phyloP scores from a whole-genome alignment of 53 echinoderm and acorn worm species.

The Echinarachnius parma region DNA sequence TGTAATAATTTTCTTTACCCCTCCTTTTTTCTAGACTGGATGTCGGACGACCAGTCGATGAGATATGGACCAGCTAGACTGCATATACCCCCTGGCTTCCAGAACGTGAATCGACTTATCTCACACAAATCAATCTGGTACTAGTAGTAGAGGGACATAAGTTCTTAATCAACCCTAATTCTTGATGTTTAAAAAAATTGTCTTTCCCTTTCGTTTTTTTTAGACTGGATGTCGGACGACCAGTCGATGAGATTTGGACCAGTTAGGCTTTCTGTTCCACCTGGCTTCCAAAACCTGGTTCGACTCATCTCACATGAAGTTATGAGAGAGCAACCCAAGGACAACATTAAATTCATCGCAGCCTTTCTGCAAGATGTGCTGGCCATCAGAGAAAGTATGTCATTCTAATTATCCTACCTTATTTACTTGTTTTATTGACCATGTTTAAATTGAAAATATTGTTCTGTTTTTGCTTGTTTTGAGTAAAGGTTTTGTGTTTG shows the following conservation, averaged over 20 bases:
- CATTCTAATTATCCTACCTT: too few relatives aligned
- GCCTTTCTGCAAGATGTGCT: slow-evolving; percentile 77
- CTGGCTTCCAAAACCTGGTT: slow-evolving; percentile 91
- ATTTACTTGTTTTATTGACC: too few relatives aligned
- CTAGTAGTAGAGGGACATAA: too few relatives aligned
- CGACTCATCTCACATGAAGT: slow-evolving; percentile 85
- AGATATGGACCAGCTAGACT: slow-evolving; percentile 71
- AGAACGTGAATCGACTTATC: slow-evolving; percentile 79
- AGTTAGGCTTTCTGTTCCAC: slow-evolving; percentile 61
- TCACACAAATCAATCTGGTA: too few relatives aligned
- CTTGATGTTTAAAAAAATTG: too few relatives aligned
- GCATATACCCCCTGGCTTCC: slow-evolving; percentile 78
- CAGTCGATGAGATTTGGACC: slow-evolving; percentile 78
- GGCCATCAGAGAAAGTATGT: slow-evolving; percentile 81
- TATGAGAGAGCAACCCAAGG: slow-evolving; percentile 62
- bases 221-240: slow-evolving; percentile 1
- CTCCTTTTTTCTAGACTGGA: too few relatives aligned
- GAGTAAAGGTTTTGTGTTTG: too few relatives aligned
- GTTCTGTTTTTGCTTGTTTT: too few relatives aligned
- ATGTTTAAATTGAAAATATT: too few relatives aligned
- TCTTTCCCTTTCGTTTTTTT: too few relatives aligned
- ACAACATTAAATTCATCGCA: slow-evolving; percentile 71
- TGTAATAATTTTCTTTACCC: too few relatives aligned
- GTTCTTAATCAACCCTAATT: too few relatives aligned
- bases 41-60: slow-evolving; percentile 48